Base-by-base conservation (phyloP, 1,140 invertebrate genomes). In the Potamilus streckersoni region DNA sequence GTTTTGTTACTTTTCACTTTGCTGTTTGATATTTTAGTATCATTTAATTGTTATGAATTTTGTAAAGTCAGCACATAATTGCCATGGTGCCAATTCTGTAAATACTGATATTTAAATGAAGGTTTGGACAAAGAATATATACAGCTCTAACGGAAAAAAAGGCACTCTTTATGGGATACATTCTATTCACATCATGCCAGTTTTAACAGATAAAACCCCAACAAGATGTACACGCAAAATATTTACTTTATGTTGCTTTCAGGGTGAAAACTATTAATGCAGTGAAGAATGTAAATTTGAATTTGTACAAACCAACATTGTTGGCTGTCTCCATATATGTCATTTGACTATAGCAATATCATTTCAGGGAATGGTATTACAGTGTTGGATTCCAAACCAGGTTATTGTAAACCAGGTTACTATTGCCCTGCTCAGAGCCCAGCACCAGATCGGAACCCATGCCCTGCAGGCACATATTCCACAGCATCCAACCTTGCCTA, bases 391-490 rank as follows among this genome's bases (percentile, higher is more conserved):
- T 19, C 60, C 19, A 62, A 84, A 12, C 85, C 86, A 19, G 69
- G 84, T 70, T 80, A 80, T 5, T 89, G 87, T 79, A 75, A 73
- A 61, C 83, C 79, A 27, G 87, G 87, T 20, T 83, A 83, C 71
- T 89, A 87, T 71, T 89, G 87, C 74, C 87, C 87, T 2, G 69
- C 82, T 57, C 79, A 80, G 80, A 87, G 86, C 8, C 85, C 86
- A 19, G 57, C 82, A 3, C 80, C 82, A 15, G 82, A 84, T 65
- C 80, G 82, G 14, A 87, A 74, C 65, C 87, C 87, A 2, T 89
- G 87, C 78, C 86, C 85, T 3, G 79, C 86, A 15, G 87, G 87
- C 17, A 87, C 86, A 55, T 89, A 82, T 71, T 84, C 85, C 17
- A 78, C 73, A 68, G 23, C 60, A 2, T 79, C 85, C 5, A 71